A percentile compares a stretch with the other conserved stretches of the same genome.
These are phyloP conservation scores for Apis cerana DNA, from an alignment of 1,140 invertebrate genomes.

Conservation along the genomic window DNA sequence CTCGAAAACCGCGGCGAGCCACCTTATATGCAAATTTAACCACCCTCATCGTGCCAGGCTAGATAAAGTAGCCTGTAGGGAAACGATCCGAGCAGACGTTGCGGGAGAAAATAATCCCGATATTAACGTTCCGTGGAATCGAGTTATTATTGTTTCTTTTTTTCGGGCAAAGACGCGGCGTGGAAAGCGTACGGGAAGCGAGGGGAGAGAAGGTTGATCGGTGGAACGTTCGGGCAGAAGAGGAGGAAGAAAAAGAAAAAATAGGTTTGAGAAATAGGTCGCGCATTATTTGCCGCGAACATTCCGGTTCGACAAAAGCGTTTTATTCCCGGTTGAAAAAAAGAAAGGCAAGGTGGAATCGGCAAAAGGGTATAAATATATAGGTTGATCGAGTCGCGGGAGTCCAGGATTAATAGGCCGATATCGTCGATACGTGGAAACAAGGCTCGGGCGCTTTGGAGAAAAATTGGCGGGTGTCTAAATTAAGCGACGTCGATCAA, in stretches of 20 bases:
- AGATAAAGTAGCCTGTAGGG: conserved; percentile 40
- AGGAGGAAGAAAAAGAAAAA: background rate
- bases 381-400: background rate
- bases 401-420: conserved; percentile 26
- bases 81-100: conserved; percentile 2
- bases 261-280: background rate
- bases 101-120: too few relatives aligned
- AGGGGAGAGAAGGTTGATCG: too few relatives aligned
- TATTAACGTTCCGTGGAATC: too few relatives aligned
- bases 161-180: too few relatives aligned
- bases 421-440: conserved; percentile 43
- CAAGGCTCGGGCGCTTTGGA: conserved; percentile 23
- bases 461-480: conserved; percentile 34
- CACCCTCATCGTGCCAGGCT: conserved; percentile 27
- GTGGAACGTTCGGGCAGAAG: too few relatives aligned
- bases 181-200: too few relatives aligned
- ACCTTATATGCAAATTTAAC: conserved; percentile 69
- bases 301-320: background rate
- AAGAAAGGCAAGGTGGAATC: background rate
- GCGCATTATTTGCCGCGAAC: background rate
- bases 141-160: too few relatives aligned
- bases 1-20: conserved; percentile 44
- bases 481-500: conserved; percentile 60
- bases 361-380: background rate
- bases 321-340: background rate